Conservation (phyloP, 2,113 vertebrate species). For the Murina feae region DNA sequence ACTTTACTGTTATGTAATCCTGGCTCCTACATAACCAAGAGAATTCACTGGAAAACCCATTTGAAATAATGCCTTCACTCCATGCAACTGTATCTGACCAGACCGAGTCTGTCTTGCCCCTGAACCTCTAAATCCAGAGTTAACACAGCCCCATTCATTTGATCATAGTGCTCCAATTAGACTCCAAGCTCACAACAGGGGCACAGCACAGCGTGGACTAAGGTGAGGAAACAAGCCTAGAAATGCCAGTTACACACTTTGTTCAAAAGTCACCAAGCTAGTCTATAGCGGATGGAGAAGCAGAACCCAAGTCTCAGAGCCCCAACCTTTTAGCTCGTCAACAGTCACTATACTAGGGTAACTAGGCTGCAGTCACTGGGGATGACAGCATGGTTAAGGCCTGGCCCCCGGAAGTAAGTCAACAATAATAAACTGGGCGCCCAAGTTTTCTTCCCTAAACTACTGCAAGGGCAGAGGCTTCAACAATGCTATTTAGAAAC, state of each 20-base stretch:
- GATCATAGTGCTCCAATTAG: not conserved
- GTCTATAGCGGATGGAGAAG: not conserved
- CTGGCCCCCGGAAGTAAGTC: not conserved
- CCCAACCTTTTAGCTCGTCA: not conserved
- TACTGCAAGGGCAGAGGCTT: not conserved
- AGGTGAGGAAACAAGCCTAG: not conserved
- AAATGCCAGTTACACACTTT: not conserved
- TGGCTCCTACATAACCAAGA: not conserved
- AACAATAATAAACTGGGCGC: not conserved
- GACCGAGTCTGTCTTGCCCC: not conserved
- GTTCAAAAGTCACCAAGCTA: not conserved
- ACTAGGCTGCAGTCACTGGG: not conserved
- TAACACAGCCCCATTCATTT: not conserved
- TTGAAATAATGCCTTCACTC: not conserved
- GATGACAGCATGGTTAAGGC: not conserved
- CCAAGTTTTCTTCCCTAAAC: not conserved
- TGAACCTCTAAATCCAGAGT: not conserved
- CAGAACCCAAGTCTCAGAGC: not conserved
- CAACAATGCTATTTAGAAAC: slow-evolving; percentile 8
- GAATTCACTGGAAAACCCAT: not conserved
- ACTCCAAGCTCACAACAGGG: not conserved
- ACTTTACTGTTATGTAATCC: not conserved
- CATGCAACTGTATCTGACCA: not conserved
- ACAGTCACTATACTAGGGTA: not conserved
- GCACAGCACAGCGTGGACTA: not conserved